These are phyloP conservation scores for Hypomesus transpacificus DNA, from an alignment of 2,113 vertebrate genomes.

Conservation along the genomic window DNA sequence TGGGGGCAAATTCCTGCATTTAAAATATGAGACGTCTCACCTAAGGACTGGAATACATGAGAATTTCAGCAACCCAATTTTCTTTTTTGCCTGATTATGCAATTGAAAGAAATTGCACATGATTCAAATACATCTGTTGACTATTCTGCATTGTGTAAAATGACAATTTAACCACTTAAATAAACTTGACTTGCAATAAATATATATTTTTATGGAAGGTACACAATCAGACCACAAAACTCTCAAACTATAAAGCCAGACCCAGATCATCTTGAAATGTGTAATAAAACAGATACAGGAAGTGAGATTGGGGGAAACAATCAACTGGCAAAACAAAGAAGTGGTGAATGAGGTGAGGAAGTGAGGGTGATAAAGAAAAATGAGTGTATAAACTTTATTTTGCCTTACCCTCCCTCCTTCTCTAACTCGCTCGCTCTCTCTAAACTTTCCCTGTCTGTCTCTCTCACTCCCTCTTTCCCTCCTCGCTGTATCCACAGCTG, in stretches of 20 bases:
- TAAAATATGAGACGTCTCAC: neutral
- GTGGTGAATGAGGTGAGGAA: neutral
- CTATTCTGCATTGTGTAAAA: too few relatives aligned
- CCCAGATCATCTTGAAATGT: neutral
- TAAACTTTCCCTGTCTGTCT: neutral
- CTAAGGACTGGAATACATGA: neutral
- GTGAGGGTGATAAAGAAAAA: conserved; percentile 1
- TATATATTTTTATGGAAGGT: too few relatives aligned
- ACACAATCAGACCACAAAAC: neutral
- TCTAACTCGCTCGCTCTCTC: neutral
- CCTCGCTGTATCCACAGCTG: neutral
- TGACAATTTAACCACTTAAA: too few relatives aligned
- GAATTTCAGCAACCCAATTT: neutral
- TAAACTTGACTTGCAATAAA: too few relatives aligned
- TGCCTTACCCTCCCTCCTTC: neutral
- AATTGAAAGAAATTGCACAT: neutral
- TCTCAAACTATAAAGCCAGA: neutral
- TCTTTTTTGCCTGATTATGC: neutral
- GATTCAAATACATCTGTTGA: too few relatives aligned
- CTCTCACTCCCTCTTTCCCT: neutral
- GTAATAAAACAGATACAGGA: neutral
- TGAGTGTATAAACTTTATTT: neutral
- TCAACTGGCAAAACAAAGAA: neutral
- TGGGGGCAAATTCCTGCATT: neutral
- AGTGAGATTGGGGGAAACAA: neutral